These are phyloP conservation scores for Agrotis puta DNA, from an alignment of 2,888 invertebrate genomes.

Conservation along the genomic window DNA sequence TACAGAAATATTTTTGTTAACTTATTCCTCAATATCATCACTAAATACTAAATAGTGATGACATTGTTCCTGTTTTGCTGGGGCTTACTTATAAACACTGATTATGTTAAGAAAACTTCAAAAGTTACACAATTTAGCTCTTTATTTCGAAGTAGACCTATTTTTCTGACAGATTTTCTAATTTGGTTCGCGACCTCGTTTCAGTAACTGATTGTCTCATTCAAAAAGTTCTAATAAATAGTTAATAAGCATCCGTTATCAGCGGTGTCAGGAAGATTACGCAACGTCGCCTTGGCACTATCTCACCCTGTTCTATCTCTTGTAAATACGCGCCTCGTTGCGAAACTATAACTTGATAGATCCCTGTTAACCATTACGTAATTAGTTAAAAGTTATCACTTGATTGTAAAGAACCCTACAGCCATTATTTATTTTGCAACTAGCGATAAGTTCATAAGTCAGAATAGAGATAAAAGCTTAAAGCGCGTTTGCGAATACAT, in stretches of 20 bases:
- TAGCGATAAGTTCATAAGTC: not conserved
- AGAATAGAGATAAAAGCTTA: not conserved
- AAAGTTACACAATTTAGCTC: too few relatives aligned
- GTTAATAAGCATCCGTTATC: conserved; percentile 57
- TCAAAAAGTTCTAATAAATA: conserved; percentile 51
- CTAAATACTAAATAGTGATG: too few relatives aligned
- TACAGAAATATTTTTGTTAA: too few relatives aligned
- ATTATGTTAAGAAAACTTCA: too few relatives aligned
- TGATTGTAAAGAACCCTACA: not conserved
- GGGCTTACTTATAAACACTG: too few relatives aligned
- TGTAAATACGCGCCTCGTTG: conserved; percentile 26
- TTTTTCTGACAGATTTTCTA: conserved; percentile 3
- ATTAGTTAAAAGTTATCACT: not conserved
- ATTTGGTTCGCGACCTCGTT: conserved; percentile 15
- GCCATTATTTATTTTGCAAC: not conserved
- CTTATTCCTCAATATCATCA: too few relatives aligned
- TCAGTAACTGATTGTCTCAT: conserved; percentile 33
- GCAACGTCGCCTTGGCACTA: conserved; percentile 54
- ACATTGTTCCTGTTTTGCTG: too few relatives aligned
- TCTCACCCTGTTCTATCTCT: conserved; percentile 31
- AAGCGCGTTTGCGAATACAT: conserved; percentile 41
- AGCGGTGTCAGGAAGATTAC: conserved; percentile 47
- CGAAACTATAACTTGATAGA: conserved; percentile 24
- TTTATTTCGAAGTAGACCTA: too few relatives aligned
- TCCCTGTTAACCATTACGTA: conserved; percentile 2